Evolutionary conservation across 2,797 vertebrate genomes (phyloP).

Genomic region (Galagoides demidoff): DNA sequence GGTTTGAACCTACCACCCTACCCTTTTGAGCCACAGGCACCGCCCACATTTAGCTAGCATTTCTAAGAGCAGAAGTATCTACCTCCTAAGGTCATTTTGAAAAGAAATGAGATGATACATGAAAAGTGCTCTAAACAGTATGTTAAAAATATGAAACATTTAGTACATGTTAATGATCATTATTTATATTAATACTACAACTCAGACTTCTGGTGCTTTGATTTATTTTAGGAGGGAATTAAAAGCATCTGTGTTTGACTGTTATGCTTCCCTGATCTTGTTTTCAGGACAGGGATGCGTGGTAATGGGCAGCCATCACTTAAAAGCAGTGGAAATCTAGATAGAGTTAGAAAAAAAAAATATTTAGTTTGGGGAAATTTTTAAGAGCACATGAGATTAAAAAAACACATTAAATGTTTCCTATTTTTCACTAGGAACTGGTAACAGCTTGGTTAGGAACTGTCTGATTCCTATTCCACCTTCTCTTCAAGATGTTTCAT

Average conservation of each 20-base stretch:
- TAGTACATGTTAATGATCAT: neutral
- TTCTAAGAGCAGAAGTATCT: neutral
- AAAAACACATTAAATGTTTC: neutral
- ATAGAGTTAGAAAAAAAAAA: neutral
- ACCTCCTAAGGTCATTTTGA: neutral
- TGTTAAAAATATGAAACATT: neutral
- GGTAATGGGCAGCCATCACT: neutral
- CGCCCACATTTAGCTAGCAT: neutral
- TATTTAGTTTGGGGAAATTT: neutral
- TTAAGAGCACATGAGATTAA: neutral
- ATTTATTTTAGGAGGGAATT: neutral
- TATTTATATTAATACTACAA: neutral
- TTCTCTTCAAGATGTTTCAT: neutral
- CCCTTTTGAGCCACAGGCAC: too few relatives aligned
- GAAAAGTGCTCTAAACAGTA: neutral
- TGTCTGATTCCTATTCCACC: neutral
- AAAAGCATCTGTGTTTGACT: neutral
- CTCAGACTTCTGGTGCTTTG: neutral
- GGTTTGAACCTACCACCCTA: too few relatives aligned
- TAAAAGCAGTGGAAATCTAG: neutral
- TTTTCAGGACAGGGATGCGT: neutral
- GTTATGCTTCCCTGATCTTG: neutral
- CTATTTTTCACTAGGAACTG: neutral
- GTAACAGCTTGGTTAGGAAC: neutral
- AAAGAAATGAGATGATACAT: neutral